Evolutionary conservation across 2,113 vertebrate species (phyloP).

Genomic region (Lepus europaeus): DNA sequence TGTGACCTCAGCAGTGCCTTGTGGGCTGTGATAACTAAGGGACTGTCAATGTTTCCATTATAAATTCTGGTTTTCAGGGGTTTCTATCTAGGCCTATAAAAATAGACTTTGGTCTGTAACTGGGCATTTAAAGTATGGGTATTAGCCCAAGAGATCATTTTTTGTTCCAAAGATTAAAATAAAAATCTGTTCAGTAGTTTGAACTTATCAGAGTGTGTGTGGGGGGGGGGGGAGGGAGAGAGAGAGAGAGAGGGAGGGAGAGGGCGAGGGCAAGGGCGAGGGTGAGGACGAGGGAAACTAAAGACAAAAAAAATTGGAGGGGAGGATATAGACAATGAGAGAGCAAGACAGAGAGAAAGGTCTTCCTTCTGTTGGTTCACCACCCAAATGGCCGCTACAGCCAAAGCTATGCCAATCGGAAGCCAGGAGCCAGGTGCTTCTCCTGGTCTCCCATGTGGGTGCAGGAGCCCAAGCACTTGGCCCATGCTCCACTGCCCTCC

Average conservation of each 20-base stretch:
- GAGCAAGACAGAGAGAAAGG: too few relatives aligned
- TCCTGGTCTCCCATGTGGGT: too few relatives aligned
- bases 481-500: too few relatives aligned
- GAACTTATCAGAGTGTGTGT: conserved; percentile 68
- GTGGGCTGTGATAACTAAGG: conserved; percentile 75
- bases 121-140: conserved; percentile 77
- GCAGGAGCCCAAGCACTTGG: too few relatives aligned
- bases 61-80: conserved; percentile 80
- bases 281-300: not conserved
- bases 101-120: conserved; percentile 80
- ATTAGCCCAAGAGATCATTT: conserved; percentile 82
- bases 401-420: too few relatives aligned
- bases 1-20: conserved; percentile 73
- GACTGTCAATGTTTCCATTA: conserved; percentile 77
- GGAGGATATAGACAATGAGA: not conserved
- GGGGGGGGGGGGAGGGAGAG: too few relatives aligned
- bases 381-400: too few relatives aligned
- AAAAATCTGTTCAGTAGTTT: conserved; percentile 84
- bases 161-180: conserved; percentile 84
- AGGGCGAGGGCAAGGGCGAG: too few relatives aligned
- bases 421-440: too few relatives aligned
- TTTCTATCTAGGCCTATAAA: conserved; percentile 81
- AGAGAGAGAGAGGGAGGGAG: too few relatives aligned
- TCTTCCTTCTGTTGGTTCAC: too few relatives aligned
- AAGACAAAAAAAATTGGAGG: not conserved